Base-by-base conservation (phyloP, 2,113 vertebrate species). In the Eonycteris spelaea region DNA sequence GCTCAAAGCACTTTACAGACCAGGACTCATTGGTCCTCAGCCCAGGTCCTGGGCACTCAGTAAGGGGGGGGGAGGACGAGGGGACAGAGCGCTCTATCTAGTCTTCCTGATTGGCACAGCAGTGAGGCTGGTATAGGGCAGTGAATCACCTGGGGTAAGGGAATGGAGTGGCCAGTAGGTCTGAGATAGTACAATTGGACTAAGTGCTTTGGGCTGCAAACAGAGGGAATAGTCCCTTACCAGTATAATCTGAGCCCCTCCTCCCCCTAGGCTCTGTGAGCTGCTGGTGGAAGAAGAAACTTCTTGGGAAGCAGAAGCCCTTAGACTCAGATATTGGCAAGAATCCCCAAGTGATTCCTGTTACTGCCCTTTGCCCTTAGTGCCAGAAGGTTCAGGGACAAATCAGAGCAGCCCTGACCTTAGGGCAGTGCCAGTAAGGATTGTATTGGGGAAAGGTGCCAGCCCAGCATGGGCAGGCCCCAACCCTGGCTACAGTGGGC, bases 1-100 rank as follows among this genome's bases (percentile, higher is more conserved):
- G 91, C 97, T 97, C 96, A 97, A 97, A 98, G 97, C 91, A 89
- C 57, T 97, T 98, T 96, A 97, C 96, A 96, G 86, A 91, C 86
- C 88, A 83, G 67, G 88, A 97, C 78, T 97, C 96, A 97, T 86
- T 28, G 0, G 71, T 88, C 73, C 68, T 93, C 94, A 93, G 89
- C 53, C 48, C 70, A 48, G 83, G 92, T 87, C 85, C 93, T 75
- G 94, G 68, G 88, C 86, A 71, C 51, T 73, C 18, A 2, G 73
- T 16, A 35, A 30, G 63, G 59, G 22, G 40, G 33, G 53, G 67
- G 75, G 24, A 16, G 78, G 74, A 78, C 26, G 1, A 75, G 33
- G 45, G 79, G 84, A 88, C 59, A 48, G 75, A 92, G 65, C 97
- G 43, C 75, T 13, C 71, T 86, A 33, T 13, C 77, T 86, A 33